These are phyloP conservation scores for Botrylloides violaceus DNA, from an alignment of 23 tunicate genomes.

Conservation along the genomic window DNA sequence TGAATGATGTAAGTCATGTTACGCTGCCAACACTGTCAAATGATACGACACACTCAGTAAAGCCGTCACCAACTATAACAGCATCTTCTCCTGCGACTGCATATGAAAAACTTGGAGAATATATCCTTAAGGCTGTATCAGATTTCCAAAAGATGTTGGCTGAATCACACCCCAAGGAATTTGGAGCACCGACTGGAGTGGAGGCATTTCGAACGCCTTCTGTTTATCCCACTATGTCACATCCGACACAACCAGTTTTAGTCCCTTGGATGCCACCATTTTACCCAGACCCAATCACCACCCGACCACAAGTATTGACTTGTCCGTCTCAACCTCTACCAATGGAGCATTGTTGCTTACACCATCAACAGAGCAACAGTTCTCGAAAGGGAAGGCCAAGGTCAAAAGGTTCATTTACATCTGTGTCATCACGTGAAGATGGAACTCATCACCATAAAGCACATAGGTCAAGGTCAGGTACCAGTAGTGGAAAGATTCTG, in stretches of 20 bases:
- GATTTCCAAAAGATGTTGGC: conserved; percentile 13
- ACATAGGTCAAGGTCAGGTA: background rate
- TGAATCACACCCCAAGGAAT: background rate
- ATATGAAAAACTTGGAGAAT: conserved; percentile 12
- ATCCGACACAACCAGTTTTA: background rate
- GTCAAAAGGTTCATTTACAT: background rate
- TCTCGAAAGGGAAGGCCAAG: background rate
- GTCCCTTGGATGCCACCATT: conserved; percentile 12
- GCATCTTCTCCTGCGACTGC: conserved; percentile 13
- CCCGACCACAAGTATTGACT: background rate
- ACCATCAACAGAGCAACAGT: conserved; percentile 3
- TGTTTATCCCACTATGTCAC: background rate
- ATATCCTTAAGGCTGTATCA: conserved; percentile 2
- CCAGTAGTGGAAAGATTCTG: background rate
- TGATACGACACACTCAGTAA: background rate
- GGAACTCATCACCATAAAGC: background rate
- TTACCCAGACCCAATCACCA: conserved; percentile 2
- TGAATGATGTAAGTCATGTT: background rate
- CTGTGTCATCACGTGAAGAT: background rate
- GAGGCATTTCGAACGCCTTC: background rate
- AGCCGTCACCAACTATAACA: background rate
- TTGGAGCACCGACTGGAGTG: background rate
- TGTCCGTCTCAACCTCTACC: background rate
- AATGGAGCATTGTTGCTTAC: background rate
- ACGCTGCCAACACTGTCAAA: background rate